Evolutionary conservation across 2,113 vertebrate species (phyloP), one percentile per base, ranked within the genome.

Genomic region (Uria aalge): DNA sequence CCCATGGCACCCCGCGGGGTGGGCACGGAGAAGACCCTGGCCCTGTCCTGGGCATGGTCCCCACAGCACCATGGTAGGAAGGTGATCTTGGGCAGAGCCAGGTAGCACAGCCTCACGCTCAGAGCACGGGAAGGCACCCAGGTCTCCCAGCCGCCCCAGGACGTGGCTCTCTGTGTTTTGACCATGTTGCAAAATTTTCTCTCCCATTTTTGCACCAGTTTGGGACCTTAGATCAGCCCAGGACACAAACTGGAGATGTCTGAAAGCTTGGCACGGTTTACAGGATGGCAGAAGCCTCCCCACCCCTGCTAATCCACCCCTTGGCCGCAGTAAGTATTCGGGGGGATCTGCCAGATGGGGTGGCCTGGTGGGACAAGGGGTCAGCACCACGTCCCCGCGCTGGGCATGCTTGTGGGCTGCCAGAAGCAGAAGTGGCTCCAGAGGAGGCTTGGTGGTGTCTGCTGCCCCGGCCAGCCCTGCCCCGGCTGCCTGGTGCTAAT

Each of bases 371-470:
- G 45, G 50, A 40, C 0, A 1, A 1, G 56, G 24, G 47, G 8
- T 43, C 71, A 60, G 80, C 47, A 36, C 88, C 27, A 0, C 0
- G 7, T n/a, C 19, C 69, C 67, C 32, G 80, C n/a, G 77, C 34
- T 0, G 0, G 36, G 45, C 24, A 55, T 7, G 0, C 18, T 21
- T 2, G 0, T 0, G 4, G 75, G 59, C 50, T 76, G 63, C 55
- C 0, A 6, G 64, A 38, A 45, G 90, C 84, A 80, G 55, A 16
- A 24, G 2, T 0, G 2, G 60, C 32, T 50, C 36, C 4, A 4
- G 53, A 36, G 45, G 27, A 27, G 80, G 64, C 26, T 86, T 1
- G 0, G 45, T n/a, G 55, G 22, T 38, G 66, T 43, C 34, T 36
- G 74, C 72, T 2, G 8, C 7, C 57, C 68, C 2, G 2, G 52